Conservation (phyloP, 2,113 vertebrate genomes). For the Epinephelus moara region DNA sequence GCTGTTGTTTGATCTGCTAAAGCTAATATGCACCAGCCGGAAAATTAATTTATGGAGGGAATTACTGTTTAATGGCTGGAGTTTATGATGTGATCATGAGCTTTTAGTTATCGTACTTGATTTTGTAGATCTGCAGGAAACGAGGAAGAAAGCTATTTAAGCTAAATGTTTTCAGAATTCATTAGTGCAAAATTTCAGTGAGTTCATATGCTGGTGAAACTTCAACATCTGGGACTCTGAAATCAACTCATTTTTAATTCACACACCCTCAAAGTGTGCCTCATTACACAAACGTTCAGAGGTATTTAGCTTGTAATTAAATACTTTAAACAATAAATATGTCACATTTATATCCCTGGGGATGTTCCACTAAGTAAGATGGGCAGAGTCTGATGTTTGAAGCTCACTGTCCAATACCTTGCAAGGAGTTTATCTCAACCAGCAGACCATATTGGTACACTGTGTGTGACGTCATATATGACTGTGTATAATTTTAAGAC, state of each 20-base stretch:
- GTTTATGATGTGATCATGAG: slow-evolving; percentile 12
- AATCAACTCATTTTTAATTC: not conserved
- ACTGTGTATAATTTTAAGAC: not conserved
- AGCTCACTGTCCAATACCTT: not conserved
- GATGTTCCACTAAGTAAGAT: not conserved
- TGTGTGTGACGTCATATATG: not conserved
- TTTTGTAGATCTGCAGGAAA: not conserved
- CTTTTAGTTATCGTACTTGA: not conserved
- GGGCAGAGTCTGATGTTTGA: not conserved
- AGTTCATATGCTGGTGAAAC: not conserved
- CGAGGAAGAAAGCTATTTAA: not conserved
- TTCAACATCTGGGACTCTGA: slow-evolving; percentile 5
- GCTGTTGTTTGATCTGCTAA: slow-evolving; percentile 22
- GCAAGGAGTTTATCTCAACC: not conserved
- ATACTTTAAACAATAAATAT: not conserved
- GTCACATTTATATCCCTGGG: not conserved
- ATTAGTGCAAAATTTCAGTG: not conserved
- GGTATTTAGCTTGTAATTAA: not conserved
- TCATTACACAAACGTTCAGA: not conserved
- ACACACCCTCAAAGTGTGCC: not conserved
- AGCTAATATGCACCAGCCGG: not conserved
- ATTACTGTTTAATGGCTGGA: slow-evolving; percentile 19
- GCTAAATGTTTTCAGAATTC: not conserved
- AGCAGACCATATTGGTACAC: not conserved
- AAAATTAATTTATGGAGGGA: slow-evolving; percentile 21